These are phyloP conservation scores for Asteroscopus sphinx DNA, from an alignment of 2,888 invertebrate genomes.

Conservation along the genomic window DNA sequence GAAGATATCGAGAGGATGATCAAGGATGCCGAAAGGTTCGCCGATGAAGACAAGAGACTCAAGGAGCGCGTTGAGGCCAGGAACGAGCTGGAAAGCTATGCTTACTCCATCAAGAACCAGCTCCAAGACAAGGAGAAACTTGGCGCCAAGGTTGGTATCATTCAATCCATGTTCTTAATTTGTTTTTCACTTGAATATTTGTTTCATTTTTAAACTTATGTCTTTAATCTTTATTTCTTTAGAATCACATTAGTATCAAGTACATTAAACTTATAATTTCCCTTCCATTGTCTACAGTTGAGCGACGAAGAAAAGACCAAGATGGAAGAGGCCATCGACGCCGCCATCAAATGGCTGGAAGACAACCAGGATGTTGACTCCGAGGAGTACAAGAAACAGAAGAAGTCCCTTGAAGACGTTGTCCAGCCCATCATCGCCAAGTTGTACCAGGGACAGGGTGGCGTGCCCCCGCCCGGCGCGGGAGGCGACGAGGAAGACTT, in stretches of 20 bases:
- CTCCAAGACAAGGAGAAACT: conserved; percentile 98
- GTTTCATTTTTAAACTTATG: no score
- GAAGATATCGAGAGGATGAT: conserved; percentile 99
- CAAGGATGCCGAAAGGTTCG: conserved; percentile 99
- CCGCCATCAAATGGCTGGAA: conserved; percentile 99
- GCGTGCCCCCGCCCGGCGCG: conserved; percentile 93
- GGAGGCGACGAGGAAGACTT: conserved; percentile 93
- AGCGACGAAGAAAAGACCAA: conserved; percentile 97
- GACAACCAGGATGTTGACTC: conserved; percentile 97
- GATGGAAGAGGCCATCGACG: conserved; percentile 98
- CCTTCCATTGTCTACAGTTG: conserved; percentile 71
- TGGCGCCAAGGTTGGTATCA: conserved; percentile 92
- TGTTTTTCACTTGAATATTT: no score
- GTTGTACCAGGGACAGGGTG: conserved; percentile 96
- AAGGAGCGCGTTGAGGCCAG: conserved; percentile 98
- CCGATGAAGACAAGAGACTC: conserved; percentile 99
- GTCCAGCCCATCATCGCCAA: conserved; percentile 99
- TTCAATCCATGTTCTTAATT: not conserved
- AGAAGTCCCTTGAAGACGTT: conserved; percentile 97
- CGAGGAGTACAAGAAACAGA: conserved; percentile 98
- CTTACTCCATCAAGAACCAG: conserved; percentile 99
- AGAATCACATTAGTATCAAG: no score
- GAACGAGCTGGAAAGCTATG: conserved; percentile 99
- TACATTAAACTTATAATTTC: conserved; percentile 1
- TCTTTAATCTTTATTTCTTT: no score